Evolutionary conservation across 2,888 invertebrate genomes (phyloP), one percentile per base, ranked within the genome.

Genomic region (Sphaerophoria rueppellii): DNA sequence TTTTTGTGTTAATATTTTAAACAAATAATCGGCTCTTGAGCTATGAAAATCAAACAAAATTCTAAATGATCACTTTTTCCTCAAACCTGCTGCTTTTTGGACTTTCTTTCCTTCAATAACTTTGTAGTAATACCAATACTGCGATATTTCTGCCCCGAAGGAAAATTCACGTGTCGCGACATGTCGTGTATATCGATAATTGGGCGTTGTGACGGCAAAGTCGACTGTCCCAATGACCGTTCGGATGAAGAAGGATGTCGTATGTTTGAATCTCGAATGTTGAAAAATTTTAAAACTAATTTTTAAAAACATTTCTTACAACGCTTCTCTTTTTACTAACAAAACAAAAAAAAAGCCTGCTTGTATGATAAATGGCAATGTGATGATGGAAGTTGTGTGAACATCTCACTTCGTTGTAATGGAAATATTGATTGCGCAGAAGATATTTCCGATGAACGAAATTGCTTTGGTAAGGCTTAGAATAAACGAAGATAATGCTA

Each of bases 381-480:
- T 91, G 94, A 95, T 89, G 93, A 94, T 89, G 95, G 95, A 80
- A 93, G 92, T 89, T 95, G 95, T 91, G 94, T 95, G 89, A 91
- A 93, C 85, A 92, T 93, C 87, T 92, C 91, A 87, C 92, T 93
- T 88, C 93, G 94, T 78, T 96, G 96, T 90, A 94, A 96, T 89
- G 94, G 95, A 86, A 93, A 93, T 82, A 93, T 93, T 88, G 95
- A 96, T 92, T 96, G 96, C 91, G 93, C 93, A 0, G 92, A 93
- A 52, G 95, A 96, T 92, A 94, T 94, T 88, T 95, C 94, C 76
- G 96, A 96, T 91, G 96, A 96, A 91, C 92, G 93, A 88, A 93
- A 94, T 91, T 96, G 96, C 92, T 88, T 89, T 87, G 91, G 92
- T 92, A 90, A 91, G 90, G 86, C 63, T 61, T 14, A 11, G 48